Evolutionary conservation across 2,888 invertebrate genomes (phyloP).

Genomic region (Lasius platythorax): DNA sequence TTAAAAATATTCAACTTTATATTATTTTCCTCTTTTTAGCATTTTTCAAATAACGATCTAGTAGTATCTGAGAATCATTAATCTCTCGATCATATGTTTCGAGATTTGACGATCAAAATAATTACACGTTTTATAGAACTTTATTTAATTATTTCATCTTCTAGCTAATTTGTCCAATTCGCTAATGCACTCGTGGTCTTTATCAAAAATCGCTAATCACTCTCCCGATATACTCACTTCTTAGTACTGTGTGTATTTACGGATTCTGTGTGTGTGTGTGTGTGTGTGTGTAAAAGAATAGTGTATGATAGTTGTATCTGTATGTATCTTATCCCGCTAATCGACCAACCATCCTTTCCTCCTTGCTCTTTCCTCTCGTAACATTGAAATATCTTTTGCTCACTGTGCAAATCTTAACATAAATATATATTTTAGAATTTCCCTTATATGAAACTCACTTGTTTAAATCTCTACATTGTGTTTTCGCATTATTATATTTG

Average conservation of each 20-base stretch:
- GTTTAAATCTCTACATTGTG: constrained; percentile 64
- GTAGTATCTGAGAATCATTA: constrained; percentile 24
- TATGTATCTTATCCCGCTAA: constrained; percentile 56
- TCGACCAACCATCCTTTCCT: constrained; percentile 35
- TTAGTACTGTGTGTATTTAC: constrained; percentile 41
- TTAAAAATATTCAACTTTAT: constrained; percentile 28
- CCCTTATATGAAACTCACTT: constrained; percentile 66
- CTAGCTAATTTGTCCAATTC: constrained; percentile 49
- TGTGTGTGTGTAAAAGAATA: constrained; percentile 48
- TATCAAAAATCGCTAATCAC: constrained; percentile 54
- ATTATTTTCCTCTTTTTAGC: constrained; percentile 14
- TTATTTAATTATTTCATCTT: constrained; percentile 29
- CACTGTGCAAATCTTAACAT: constrained; percentile 69
- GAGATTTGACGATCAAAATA: constrained; percentile 55
- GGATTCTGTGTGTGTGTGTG: constrained; percentile 16
- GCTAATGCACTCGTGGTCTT: constrained; percentile 63
- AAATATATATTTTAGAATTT: constrained; percentile 74
- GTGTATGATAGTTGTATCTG: constrained; percentile 21
- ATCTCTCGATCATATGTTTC: constrained; percentile 35
- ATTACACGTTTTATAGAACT: constrained; percentile 48
- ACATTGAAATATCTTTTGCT: constrained; percentile 50
- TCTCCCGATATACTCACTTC: constrained; percentile 28
- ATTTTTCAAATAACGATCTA: constrained; percentile 57
- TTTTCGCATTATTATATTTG: constrained; percentile 64
- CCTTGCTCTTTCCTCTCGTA: constrained; percentile 38